Evolutionary conservation across 2,797 vertebrate genomes (phyloP), one percentile per base, ranked within the genome.

Genomic region (Craterocephalus amniculus): DNA sequence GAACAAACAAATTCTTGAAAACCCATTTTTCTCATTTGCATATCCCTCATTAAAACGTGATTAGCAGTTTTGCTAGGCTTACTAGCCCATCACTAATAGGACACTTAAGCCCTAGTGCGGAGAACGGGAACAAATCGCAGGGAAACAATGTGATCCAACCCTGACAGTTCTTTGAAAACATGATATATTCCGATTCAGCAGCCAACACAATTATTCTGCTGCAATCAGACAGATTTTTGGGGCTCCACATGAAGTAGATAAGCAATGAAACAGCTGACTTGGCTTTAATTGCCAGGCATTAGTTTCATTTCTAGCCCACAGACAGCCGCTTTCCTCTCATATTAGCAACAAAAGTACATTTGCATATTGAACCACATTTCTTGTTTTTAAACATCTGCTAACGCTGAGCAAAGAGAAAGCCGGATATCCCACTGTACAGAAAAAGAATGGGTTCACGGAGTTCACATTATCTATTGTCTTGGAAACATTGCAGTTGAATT

Each of bases 371-470:
- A n/a, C n/a, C n/a, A n/a, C n/a, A n/a, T n/a, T n/a, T n/a, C n/a
- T 72, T 38, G 31, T 70, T 71, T 58, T 54, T 48, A 48, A 16
- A 73, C 64, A 72, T 20, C 18, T 45, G 40, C 71, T 59, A 74
- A 57, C 54, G 29, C 5, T 1, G 52, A 36, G 55, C 54, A 9
- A 36, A 66, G 76, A 75, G 65, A 52, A 29, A 74, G 57, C 65
- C 68, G 83, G 58, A 82, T n/a, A n/a, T n/a, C n/a, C n/a, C n/a
- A n/a, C n/a, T n/a, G n/a, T n/a, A n/a, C n/a, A n/a, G 57, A 59
- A 58, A 24, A 32, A 43, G 71, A 66, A 74, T 65, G n/a, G n/a
- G n/a, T n/a, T 89, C 89, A 91, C 85, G 58, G 82, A 88, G 86
- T 76, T 77, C 79, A 85, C 52, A 43, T 80, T 57, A 85, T 81